A percentile compares a stretch with the other conserved stretches of the same genome.
These are phyloP conservation scores for Apomyelois bistriatella DNA, from an alignment of 2,888 invertebrate species.

Conservation along the genomic window DNA sequence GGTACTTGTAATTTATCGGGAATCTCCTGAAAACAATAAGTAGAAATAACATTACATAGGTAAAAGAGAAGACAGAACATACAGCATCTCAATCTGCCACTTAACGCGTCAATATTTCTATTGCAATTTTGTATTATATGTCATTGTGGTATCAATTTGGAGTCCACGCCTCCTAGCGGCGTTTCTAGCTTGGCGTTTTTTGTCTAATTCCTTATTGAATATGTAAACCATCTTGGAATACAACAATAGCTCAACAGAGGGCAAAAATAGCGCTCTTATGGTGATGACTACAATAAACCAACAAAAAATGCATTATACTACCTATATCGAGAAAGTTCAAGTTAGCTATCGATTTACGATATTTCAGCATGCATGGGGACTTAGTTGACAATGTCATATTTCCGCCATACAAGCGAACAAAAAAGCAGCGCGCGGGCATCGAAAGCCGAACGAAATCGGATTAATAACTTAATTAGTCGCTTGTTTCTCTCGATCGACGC, in stretches of 20 bases:
- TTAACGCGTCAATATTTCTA: too few relatives aligned
- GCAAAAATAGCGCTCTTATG: too few relatives aligned
- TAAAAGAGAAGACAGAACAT: too few relatives aligned
- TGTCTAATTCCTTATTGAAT: too few relatives aligned
- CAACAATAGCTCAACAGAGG: too few relatives aligned
- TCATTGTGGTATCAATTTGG: too few relatives aligned
- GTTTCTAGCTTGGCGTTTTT: too few relatives aligned
- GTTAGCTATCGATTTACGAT: neutral
- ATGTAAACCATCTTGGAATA: too few relatives aligned
- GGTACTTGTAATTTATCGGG: conserved; percentile 35
- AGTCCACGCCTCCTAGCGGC: too few relatives aligned
- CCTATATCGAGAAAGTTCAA: neutral
- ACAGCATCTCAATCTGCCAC: too few relatives aligned
- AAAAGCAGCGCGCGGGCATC: conserved; percentile 55
- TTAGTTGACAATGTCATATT: conserved; percentile 36
- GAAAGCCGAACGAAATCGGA: conserved; percentile 72
- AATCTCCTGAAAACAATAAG: conserved; percentile 44
- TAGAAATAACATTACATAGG: neutral
- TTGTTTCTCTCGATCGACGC: conserved; percentile 75
- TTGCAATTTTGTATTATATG: too few relatives aligned
- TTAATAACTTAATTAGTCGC: conserved; percentile 80
- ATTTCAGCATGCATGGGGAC: neutral
- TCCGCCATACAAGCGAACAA: conserved; percentile 33
- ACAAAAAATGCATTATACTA: neutral
- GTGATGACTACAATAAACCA: too few relatives aligned